A percentile compares a stretch with the other conserved stretches of the same genome.
Conservation (phyloP, 2,113 vertebrate genomes). For the Nesoenas mayeri region DNA sequence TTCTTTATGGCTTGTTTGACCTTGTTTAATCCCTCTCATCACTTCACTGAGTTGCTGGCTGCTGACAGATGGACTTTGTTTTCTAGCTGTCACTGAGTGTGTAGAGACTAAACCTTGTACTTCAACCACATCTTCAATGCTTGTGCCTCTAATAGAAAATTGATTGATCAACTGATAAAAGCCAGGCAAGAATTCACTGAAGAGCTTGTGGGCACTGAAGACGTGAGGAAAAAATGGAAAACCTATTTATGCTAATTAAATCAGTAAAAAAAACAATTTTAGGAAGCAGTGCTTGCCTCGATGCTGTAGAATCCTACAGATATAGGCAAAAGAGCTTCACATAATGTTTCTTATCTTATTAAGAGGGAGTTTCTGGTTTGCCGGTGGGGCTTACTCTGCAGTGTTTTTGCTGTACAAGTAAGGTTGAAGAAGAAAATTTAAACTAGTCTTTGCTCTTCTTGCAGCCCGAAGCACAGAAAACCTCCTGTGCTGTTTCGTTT, state of each 20-base stretch:
- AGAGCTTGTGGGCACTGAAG: not conserved
- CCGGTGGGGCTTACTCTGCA: not conserved
- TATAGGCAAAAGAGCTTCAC: not conserved
- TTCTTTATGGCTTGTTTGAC: slow-evolving; percentile 28
- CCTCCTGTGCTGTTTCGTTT: not conserved
- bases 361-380: not conserved
- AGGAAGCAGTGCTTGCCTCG: not conserved
- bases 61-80: not conserved
- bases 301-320: not conserved
- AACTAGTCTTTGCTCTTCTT: not conserved
- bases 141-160: not conserved
- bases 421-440: not conserved
- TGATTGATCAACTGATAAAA: slow-evolving; percentile 29
- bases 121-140: not conserved
- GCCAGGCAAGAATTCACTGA: not conserved
- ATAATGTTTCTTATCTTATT: not conserved
- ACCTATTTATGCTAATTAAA: slow-evolving; percentile 1
- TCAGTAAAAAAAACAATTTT: not conserved
- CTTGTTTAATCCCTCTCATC: slow-evolving; percentile 10
- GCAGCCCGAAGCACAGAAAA: not conserved
- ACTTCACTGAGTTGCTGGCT: not conserved
- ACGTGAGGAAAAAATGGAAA: not conserved
- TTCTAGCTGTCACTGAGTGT: not conserved
- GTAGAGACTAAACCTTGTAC: not conserved
- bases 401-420: not conserved